A percentile compares a stretch with the other conserved stretches of the same genome.
Conservation (phyloP, 2,797 vertebrate species). For the Aphelocoma californica region DNA sequence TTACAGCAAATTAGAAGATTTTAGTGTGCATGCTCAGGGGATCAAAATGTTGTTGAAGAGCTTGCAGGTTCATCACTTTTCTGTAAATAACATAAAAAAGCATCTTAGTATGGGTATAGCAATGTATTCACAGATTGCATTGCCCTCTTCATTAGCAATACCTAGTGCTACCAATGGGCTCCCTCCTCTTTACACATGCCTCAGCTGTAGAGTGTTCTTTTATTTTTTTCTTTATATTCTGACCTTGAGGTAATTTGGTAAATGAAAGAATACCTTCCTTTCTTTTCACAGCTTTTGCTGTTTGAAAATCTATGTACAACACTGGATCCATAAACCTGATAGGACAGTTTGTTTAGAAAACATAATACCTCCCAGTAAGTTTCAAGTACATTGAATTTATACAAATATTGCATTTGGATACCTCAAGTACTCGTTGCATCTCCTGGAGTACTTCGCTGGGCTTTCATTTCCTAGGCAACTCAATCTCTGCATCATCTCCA, state of each 20-base stretch:
- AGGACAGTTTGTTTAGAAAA: neutral
- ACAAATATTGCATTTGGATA: neutral
- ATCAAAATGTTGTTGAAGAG: neutral
- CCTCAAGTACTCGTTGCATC: neutral
- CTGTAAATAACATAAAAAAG: neutral
- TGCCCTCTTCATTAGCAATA: neutral
- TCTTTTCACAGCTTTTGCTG: neutral
- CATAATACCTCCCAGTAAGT: neutral
- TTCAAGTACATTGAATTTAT: neutral
- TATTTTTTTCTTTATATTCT: neutral
- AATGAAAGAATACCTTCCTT: neutral
- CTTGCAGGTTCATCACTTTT: neutral
- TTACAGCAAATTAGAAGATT: neutral
- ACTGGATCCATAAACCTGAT: neutral
- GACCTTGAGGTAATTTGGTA: neutral
- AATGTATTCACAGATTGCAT: neutral
- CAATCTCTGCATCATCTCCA: neutral
- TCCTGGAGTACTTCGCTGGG: neutral
- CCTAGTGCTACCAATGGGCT: neutral
- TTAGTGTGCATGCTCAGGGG: neutral
- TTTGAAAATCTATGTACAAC: neutral
- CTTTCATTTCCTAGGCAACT: neutral
- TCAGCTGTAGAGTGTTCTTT: neutral
- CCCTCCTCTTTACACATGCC: neutral
- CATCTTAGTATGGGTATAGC: neutral